Base-by-base conservation (phyloP, 1,140 invertebrate genomes). In the Nymphalis io region DNA sequence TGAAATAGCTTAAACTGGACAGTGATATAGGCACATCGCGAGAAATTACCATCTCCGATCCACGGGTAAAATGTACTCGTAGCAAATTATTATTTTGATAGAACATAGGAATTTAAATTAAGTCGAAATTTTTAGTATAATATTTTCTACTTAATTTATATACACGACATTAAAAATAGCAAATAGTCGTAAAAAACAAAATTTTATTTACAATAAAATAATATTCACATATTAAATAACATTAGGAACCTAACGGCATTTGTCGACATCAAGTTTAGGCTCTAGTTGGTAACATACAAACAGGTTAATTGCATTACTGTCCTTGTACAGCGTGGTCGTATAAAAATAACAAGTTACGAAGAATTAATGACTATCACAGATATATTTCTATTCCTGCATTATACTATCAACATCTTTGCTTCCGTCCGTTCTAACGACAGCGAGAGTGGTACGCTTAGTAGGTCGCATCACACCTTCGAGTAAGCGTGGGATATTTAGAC, bases 391-490 rank as follows among this genome's bases (percentile, higher is more conserved):
- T 33, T 21, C 3, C 20, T 23, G 23, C 23, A 79, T 80, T 84
- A 79, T 42, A 72, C 68, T 44, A 44, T 70, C 59, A 55, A 40
- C 16, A 70, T 46, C 69, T 71, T 66, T 71, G 60, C 73, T 82
- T 76, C 79, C 70, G 69, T 70, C 63, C 69, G 69, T 61, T 51
- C 60, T 62, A 48, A 76, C 65, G 78, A 78, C 80, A 88, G 86
- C 84, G 85, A 88, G 85, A 89, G 85, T 89, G 74, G 80, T 79
- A 79, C 69, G 65, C 73, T 87, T 85, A 81, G 81, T 90, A 83
- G 88, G 88, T 83, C 86, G 76, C 70, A 81, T 83, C 84, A 70
- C 82, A 73, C 74, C 72, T 74, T 38, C 23, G 15, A 48, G 44
- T 48, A 67, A 53, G 61, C 66, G 79, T 78, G 74, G 62, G 72